Percentiles rank a stretch among this genome's conserved stretches.
Evolutionary conservation across 92 coral and sea anemone species (phyloP).

Genomic region (Diadumene lineata): DNA sequence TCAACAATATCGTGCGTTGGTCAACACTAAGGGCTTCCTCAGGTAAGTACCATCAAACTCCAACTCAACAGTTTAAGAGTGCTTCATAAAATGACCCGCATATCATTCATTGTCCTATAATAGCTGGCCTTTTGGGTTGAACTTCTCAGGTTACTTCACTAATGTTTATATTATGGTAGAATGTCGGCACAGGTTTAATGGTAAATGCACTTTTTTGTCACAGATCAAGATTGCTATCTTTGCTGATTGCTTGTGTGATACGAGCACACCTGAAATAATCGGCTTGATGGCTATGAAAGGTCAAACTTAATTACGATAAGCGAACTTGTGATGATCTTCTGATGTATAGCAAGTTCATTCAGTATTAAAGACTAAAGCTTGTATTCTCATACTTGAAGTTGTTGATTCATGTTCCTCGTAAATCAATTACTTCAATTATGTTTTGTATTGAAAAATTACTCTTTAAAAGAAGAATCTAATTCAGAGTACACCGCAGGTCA

Average conservation of each 20-base stretch:
- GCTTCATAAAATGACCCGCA: background rate
- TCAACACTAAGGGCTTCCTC: too few species aligned
- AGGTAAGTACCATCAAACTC: background rate
- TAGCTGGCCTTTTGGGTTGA: background rate
- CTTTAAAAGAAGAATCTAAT: too few species aligned
- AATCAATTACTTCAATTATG: too few species aligned
- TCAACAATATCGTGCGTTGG: background rate
- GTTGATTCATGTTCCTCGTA: too few species aligned
- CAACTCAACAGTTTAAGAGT: background rate
- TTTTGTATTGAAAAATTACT: too few species aligned
- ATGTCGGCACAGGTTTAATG: conserved; percentile 14
- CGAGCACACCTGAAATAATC: background rate
- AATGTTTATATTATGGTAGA: conserved; percentile 1
- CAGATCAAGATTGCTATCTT: background rate
- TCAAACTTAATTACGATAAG: background rate
- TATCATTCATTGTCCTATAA: background rate
- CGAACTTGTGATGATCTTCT: background rate
- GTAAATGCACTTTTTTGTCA: background rate
- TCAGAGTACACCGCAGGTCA: too few species aligned
- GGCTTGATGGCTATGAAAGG: background rate
- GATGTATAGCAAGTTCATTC: too few species aligned
- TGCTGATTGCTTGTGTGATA: background rate
- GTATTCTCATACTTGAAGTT: too few species aligned
- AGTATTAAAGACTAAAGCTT: too few species aligned
- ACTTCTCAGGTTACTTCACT: background rate